phyloP scores from a whole-genome alignment of 2,888 invertebrate genomes.

The Trichogramma evanescens region DNA sequence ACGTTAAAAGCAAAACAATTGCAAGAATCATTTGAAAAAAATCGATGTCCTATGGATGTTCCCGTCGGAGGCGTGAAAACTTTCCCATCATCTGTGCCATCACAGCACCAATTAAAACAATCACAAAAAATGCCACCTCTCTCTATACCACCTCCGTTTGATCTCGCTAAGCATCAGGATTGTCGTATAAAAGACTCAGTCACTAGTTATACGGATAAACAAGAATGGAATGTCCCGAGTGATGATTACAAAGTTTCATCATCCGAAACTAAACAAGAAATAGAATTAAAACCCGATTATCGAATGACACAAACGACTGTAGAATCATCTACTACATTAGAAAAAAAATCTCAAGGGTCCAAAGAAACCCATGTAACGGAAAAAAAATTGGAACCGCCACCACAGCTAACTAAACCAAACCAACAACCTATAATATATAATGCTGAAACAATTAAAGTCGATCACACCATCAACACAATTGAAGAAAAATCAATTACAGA shows the following conservation, averaged over 20 bases:
- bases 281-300: conserved; percentile 36
- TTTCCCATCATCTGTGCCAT: conserved; percentile 43
- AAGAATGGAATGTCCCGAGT: conserved; percentile 39
- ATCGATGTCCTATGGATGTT: conserved; percentile 49
- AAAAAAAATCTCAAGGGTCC: conserved; percentile 39
- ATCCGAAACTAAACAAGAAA: conserved; percentile 35
- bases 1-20: conserved; percentile 56
- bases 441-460: conserved; percentile 46
- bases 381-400: conserved; percentile 28
- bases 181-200: conserved; percentile 32
- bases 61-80: conserved; percentile 56
- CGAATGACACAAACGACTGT: conserved; percentile 38
- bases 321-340: conserved; percentile 39
- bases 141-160: conserved; percentile 39
- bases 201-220: conserved; percentile 32
- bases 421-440: conserved; percentile 45
- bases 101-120: conserved; percentile 26
- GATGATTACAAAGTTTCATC: conserved; percentile 38
- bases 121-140: conserved; percentile 26
- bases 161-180: conserved; percentile 32
- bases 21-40: conserved; percentile 54
- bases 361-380: conserved; percentile 34
- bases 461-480: conserved; percentile 40
- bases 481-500: conserved; percentile 44
- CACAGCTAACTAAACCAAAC: conserved; percentile 24